Conservation (phyloP, 2,888 invertebrate genomes). For the Nephrotoma appendiculata region DNA sequence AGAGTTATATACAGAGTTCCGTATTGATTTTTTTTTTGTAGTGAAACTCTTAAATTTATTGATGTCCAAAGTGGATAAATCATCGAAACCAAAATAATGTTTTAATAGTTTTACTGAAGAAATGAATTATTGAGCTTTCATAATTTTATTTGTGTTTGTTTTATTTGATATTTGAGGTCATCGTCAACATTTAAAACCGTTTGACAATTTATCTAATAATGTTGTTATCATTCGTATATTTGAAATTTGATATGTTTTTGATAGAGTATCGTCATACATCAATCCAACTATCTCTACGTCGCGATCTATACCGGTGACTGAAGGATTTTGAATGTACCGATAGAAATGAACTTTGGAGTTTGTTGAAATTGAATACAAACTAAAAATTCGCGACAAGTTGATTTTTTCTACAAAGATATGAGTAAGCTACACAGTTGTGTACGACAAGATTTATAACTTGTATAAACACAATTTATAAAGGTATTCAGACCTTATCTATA, state of each 20-base stretch:
- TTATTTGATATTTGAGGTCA: neutral
- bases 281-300: neutral
- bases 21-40: neutral
- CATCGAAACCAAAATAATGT: neutral
- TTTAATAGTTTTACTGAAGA: neutral
- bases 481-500: neutral
- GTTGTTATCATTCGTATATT: neutral
- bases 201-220: neutral
- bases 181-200: neutral
- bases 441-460: neutral
- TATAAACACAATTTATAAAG: neutral
- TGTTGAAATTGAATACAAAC: neutral
- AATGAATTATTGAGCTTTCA: neutral
- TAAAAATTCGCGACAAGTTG: neutral
- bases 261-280: neutral
- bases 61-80: neutral
- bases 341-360: neutral
- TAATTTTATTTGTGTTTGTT: neutral
- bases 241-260: neutral
- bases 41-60: neutral
- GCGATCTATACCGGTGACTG: neutral
- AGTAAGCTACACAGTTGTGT: neutral
- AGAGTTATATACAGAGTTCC: neutral
- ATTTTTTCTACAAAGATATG: neutral
- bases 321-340: neutral